Evolutionary conservation across 2,888 invertebrate species (phyloP).

Genomic region (Eupithecia dodoneata): DNA sequence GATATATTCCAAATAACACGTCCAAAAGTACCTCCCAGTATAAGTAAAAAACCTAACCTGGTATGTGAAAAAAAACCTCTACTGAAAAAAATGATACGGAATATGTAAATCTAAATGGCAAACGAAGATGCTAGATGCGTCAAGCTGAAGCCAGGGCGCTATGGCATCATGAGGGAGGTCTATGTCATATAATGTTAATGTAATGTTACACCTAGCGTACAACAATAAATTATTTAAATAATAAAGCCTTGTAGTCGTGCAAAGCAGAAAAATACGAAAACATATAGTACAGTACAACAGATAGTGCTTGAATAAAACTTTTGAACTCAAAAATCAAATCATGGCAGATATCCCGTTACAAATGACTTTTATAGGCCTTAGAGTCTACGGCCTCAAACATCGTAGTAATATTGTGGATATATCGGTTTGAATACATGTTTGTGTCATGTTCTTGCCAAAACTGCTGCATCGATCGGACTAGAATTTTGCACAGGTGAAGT

Average conservation of each 20-base stretch:
- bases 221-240: not conserved
- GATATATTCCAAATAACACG: not conserved
- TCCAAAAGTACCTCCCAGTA: not conserved
- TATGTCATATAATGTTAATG: no score
- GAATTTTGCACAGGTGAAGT: not conserved
- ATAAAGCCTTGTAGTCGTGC: not conserved
- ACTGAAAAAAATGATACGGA: not conserved
- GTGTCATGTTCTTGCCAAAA: not conserved
- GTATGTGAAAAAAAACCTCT: not conserved
- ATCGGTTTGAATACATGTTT: not conserved
- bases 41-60: not conserved
- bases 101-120: no score
- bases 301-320: no score
- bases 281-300: no score
- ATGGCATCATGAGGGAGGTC: no score
- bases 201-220: no score
- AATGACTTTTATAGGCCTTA: not conserved
- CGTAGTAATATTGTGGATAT: not conserved
- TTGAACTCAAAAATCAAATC: no score
- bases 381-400: slow-evolving; percentile 16
- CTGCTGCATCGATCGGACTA: not conserved
- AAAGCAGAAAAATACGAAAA: not conserved
- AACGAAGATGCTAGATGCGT: no score
- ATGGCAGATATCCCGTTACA: no score
- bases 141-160: no score